phyloP scores from a whole-genome alignment of 2,888 invertebrate genomes.

The Tiliacea aurago region DNA sequence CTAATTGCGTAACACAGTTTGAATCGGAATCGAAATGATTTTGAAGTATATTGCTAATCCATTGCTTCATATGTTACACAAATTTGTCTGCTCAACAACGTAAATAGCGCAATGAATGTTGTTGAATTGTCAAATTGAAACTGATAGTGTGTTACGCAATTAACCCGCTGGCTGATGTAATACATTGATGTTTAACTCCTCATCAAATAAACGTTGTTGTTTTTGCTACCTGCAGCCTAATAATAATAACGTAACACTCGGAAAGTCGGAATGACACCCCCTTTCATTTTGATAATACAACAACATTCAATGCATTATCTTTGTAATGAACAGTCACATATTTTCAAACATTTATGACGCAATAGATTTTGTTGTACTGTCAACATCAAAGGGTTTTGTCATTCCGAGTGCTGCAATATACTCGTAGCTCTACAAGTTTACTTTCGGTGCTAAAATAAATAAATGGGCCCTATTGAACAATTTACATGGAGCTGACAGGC shows the following conservation, averaged over 20 bases:
- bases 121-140: too few species aligned
- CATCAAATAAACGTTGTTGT: background rate
- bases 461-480: background rate
- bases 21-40: too few species aligned
- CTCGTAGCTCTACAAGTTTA: background rate
- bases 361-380: background rate
- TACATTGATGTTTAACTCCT: background rate
- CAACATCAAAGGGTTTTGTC: background rate
- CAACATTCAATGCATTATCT: background rate
- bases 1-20: too few species aligned
- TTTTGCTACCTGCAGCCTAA: background rate
- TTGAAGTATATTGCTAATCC: too few species aligned
- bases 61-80: too few species aligned
- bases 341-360: slow-evolving; percentile 7
- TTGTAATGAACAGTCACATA: background rate
- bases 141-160: too few species aligned
- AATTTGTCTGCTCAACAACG: too few species aligned
- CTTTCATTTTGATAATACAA: slow-evolving; percentile 7
- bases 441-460: background rate
- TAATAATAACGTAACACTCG: background rate
- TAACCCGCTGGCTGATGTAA: background rate
- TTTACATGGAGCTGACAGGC: background rate
- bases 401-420: background rate
- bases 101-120: too few species aligned
- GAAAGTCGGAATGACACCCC: background rate